Conservation (phyloP, 2,888 invertebrate species). For the Lasius fuliginosus region DNA sequence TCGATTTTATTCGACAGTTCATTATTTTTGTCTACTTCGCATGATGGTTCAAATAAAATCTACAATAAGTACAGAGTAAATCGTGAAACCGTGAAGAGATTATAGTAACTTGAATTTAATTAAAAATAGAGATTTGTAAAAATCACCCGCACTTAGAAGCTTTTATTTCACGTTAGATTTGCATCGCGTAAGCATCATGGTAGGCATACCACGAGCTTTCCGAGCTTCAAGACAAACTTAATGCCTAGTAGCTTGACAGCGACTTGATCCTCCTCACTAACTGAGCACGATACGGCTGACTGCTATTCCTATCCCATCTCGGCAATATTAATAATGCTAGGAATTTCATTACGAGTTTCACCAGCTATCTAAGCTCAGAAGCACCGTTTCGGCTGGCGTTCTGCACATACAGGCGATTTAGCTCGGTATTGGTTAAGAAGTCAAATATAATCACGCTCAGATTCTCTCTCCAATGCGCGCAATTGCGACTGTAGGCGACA, state of each 20-base stretch:
- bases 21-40: not conserved
- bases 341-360: slow-evolving; percentile 84
- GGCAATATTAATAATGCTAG: slow-evolving; percentile 83
- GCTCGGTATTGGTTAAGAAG: slow-evolving; percentile 67
- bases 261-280: slow-evolving; percentile 73
- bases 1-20: not conserved
- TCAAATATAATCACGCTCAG: slow-evolving; percentile 59
- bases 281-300: slow-evolving; percentile 74
- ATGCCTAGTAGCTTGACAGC: slow-evolving; percentile 74
- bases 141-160: not conserved
- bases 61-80: not conserved
- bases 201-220: slow-evolving; percentile 40
- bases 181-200: slow-evolving; percentile 34
- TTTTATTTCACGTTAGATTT: slow-evolving; percentile 51
- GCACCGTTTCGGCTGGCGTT: slow-evolving; percentile 65
- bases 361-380: slow-evolving; percentile 69
- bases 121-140: not conserved
- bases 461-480: slow-evolving; percentile 15
- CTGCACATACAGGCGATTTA: slow-evolving; percentile 66
- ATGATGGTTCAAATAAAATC: not conserved
- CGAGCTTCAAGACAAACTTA: slow-evolving; percentile 73
- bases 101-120: not conserved
- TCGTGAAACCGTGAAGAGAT: not conserved
- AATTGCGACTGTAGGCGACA: slow-evolving; percentile 47
- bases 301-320: slow-evolving; percentile 76